Conservation (phyloP, 2,888 invertebrate species). For the Scaptomyza cyrtandrae region DNA sequence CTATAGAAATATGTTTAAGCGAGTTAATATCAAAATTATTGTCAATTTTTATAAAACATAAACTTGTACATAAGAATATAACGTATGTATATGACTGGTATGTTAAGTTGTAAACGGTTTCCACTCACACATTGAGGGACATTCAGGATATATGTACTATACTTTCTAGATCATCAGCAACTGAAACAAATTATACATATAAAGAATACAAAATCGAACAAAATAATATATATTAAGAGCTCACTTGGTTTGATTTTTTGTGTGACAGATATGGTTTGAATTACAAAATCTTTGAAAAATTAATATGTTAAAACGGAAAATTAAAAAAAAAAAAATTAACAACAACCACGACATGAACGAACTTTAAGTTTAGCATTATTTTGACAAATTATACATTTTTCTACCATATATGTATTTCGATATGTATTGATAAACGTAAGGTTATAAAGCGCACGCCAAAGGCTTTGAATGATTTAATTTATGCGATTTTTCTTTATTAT, state of each 20-base stretch:
- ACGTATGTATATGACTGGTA: conserved; percentile 34
- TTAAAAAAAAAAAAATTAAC: neutral
- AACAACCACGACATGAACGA: conserved; percentile 56
- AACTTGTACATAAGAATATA: conserved; percentile 12
- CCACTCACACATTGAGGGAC: conserved; percentile 24
- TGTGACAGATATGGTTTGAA: too few species aligned
- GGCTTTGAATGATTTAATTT: conserved; percentile 38
- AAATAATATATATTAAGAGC: neutral
- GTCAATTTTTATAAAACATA: conserved; percentile 59
- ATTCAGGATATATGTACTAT: conserved; percentile 6
- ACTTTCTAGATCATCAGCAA: neutral
- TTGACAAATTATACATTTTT: conserved; percentile 26
- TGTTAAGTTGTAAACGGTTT: conserved; percentile 48
- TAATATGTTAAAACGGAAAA: conserved; percentile 19
- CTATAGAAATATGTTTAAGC: conserved; percentile 38
- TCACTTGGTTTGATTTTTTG: conserved; percentile 15
- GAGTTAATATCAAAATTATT: conserved; percentile 74
- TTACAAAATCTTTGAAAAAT: too few species aligned
- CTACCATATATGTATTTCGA: conserved; percentile 18
- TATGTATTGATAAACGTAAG: conserved; percentile 36
- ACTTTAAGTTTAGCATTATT: conserved; percentile 60
- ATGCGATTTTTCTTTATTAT: conserved; percentile 17
- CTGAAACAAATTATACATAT: neutral
- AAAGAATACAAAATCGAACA: neutral
- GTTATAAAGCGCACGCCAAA: conserved; percentile 55